Conservation (phyloP, 2,888 invertebrate species). For the Cheiracanthium punctorium region DNA sequence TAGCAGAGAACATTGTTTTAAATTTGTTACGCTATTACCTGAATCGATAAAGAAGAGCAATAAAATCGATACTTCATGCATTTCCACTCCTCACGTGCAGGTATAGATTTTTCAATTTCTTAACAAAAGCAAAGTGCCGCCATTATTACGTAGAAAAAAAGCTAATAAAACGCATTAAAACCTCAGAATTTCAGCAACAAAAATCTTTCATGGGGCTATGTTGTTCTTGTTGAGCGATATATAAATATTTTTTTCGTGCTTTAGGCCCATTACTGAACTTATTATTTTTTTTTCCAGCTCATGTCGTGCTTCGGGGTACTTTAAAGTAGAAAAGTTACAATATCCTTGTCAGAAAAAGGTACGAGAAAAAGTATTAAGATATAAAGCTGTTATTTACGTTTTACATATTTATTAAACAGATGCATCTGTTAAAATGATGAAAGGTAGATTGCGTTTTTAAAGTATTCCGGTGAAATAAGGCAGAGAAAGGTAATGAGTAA, state of each 20-base stretch:
- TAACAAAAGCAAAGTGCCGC: neutral
- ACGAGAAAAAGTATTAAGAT: neutral
- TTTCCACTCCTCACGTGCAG: neutral
- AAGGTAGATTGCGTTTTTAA: neutral
- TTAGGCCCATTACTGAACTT: neutral
- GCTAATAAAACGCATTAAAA: slow-evolving; percentile 5
- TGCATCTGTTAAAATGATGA: neutral
- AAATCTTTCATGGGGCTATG: neutral
- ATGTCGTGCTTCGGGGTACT: neutral
- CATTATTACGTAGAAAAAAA: neutral
- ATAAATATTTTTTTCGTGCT: slow-evolving; percentile 10
- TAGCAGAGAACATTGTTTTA: slow-evolving; percentile 1
- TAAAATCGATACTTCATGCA: neutral
- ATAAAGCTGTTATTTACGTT: neutral
- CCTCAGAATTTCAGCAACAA: neutral
- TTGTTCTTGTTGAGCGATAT: slow-evolving; percentile 2
- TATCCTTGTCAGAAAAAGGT: neutral
- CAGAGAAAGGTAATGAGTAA: no score
- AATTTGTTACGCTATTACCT: slow-evolving; percentile 4
- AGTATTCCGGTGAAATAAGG: neutral
- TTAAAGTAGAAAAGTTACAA: neutral
- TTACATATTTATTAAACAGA: neutral
- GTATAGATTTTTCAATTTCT: slow-evolving; percentile 10
- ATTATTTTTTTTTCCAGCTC: neutral
- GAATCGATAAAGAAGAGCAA: slow-evolving; percentile 8